Evolutionary conservation across 2,888 invertebrate genomes (phyloP), one percentile per base, ranked within the genome.

Genomic region (Thumatha senex): DNA sequence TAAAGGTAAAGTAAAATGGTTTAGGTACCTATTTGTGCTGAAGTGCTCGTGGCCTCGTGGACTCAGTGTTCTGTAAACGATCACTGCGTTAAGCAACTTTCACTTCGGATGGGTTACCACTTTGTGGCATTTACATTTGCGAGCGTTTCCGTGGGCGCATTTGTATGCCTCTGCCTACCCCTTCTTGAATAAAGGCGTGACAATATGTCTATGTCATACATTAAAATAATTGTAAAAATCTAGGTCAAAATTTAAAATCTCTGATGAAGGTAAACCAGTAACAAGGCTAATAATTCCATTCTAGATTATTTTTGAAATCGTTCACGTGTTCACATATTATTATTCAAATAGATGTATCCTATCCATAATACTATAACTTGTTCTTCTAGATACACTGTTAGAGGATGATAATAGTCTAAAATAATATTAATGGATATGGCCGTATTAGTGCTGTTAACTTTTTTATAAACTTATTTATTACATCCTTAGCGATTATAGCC

Each of bases 391-490:
- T 47, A 55, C 7, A 44, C 47, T 43, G 56, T 63, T 64, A 58
- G 51, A 56, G 51, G 72, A 70, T 76, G 63, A 69, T 72, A 74
- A 76, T 71, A 51, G 58, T 72, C 65, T 70, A 64, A 74, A 74
- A 75, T 75, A 58, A 24, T 24, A 4, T 31, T 31, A 5, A 56
- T 54, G 51, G 49, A 61, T 70, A 80, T 79, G 73, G 68, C 61
- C 67, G 60, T 56, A 44, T 51, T 44, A 50, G 63, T 70, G 72
- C 18, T 69, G 59, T 69, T 70, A 67, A 78, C 68, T 71, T 61
- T 56, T 53, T 62, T 63, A 72, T 76, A 71, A 78, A 77, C 76
- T 67, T 74, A 67, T 74, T 74, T 65, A 74, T 72, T 42, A 65
- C 55, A 75, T 60, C 62, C 63, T 61, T 56, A 47, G 41, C 15